Evolutionary conservation across 2,888 invertebrate genomes (phyloP).

Genomic region (Polydrusus tereticollis): DNA sequence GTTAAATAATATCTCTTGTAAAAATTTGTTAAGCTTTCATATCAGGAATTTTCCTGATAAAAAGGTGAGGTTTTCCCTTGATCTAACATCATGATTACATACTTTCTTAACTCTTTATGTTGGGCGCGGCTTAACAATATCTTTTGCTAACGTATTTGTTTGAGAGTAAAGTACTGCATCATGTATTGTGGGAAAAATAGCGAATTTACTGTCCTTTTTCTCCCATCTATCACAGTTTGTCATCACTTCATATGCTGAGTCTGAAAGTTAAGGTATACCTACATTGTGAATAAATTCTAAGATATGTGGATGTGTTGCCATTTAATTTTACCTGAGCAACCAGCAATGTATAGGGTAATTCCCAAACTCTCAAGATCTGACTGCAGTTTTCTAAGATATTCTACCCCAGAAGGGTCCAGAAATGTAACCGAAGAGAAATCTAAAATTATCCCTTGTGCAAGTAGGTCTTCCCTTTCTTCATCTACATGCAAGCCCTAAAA

Average conservation of each 20-base stretch:
- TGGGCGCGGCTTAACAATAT: too few species aligned
- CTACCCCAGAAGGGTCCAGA: constrained; percentile 79
- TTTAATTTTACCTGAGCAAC: constrained; percentile 76
- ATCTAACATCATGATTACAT: too few species aligned
- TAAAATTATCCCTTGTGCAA: constrained; percentile 72
- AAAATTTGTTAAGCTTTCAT: too few species aligned
- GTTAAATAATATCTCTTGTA: too few species aligned
- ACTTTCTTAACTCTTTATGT: too few species aligned
- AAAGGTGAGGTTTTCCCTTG: too few species aligned
- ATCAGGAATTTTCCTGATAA: too few species aligned
- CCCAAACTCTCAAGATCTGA: constrained; percentile 71
- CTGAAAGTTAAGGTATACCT: constrained; percentile 67
- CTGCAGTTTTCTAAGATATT: constrained; percentile 71
- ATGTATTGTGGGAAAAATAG: constrained; percentile 78
- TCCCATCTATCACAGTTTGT: constrained; percentile 72
- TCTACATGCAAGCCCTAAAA: constrained; percentile 45
- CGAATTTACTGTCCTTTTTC: constrained; percentile 69
- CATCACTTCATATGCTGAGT: constrained; percentile 76
- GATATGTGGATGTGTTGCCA: too few species aligned
- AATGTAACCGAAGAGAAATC: constrained; percentile 80
- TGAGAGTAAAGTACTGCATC: constrained; percentile 73
- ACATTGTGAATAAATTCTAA: constrained; percentile 68
- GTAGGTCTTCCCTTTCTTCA: constrained; percentile 50
- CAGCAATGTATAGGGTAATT: constrained; percentile 73
- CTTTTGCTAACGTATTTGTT: too few species aligned